These are phyloP conservation scores for Microhierax caerulescens DNA, from an alignment of 2,797 vertebrate genomes.

Conservation along the genomic window DNA sequence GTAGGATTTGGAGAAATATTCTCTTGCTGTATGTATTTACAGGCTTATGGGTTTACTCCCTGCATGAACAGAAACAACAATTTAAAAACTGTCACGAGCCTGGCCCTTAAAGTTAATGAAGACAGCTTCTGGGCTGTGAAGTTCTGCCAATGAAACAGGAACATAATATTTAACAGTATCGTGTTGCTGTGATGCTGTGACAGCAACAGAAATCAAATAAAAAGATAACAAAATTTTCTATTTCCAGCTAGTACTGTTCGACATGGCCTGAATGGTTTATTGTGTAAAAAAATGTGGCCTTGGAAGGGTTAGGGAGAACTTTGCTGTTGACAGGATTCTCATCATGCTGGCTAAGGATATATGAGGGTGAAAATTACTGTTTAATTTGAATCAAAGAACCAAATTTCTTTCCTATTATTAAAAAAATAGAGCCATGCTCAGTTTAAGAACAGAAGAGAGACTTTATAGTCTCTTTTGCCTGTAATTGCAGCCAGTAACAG, in stretches of 20 bases:
- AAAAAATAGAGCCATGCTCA: neutral
- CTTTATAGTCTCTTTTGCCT: neutral
- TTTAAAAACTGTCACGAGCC: neutral
- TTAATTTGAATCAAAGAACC: neutral
- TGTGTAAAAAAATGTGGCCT: neutral
- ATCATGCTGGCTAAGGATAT: neutral
- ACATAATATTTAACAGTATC: neutral
- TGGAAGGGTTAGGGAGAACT: neutral
- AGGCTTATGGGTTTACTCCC: fast-evolving
- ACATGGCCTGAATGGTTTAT: neutral
- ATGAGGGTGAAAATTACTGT: neutral
- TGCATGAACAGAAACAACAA: neutral
- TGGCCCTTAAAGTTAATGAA: neutral
- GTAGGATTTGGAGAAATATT: neutral
- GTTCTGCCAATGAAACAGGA: neutral
- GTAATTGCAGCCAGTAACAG: neutral
- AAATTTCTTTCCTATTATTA: neutral
- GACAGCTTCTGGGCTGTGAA: neutral
- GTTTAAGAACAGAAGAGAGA: neutral
- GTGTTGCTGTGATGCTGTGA: neutral
- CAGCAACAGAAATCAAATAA: neutral
- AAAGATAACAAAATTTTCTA: neutral
- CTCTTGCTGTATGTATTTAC: neutral
- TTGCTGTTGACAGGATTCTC: neutral
- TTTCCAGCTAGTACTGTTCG: neutral